Evolutionary conservation across 2,797 vertebrate genomes (phyloP), one percentile per base, ranked within the genome.

Genomic region (Perodicticus potto): DNA sequence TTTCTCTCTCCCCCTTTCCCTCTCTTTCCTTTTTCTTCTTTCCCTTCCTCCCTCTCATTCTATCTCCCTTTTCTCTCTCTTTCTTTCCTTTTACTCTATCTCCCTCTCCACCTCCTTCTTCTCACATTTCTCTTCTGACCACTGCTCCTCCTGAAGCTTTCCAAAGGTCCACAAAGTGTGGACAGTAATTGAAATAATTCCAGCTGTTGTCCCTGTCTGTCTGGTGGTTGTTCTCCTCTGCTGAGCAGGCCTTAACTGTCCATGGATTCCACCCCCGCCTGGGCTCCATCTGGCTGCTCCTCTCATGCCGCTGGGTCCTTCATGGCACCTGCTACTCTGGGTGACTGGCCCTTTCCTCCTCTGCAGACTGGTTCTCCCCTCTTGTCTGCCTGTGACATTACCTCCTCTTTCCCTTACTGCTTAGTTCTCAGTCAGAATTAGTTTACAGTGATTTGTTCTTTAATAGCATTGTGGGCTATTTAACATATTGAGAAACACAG

Each of bases 211-310:
- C 19, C 32, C 2, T 43, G 55, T 25, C 55, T 25, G 45, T 16
- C 49, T 53, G 49, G 49, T 16, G 49, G 49, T 53, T 53, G 49
- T 13, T 53, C 20, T 20, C 20, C 53, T n/a, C 25, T 37, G 11
- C 45, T 34, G 1, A 14, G 29, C 22, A 25, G 7, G 23, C 14
- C 34, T 2, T 0, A 7, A 6, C 27, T 6, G n/a, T 4, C 16
- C 13, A 77, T 5, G 4, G 32, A 14, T 5, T 43, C 40, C 53
- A 11, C 5, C 10, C 19, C 73, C 32, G 7, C 16, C 63, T 67
- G 63, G 63, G 63, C 22, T 27, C 73, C 37, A n/a, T 32, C 43
- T 13, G 32, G 72, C 49, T 19, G 10, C 74, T 10, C 10, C 32
- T 19, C 57, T 49, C 49, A 16, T 49, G 32, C 23, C 57, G 14